Conservation (phyloP, 1,140 invertebrate genomes). For the Nylanderia fulva region DNA sequence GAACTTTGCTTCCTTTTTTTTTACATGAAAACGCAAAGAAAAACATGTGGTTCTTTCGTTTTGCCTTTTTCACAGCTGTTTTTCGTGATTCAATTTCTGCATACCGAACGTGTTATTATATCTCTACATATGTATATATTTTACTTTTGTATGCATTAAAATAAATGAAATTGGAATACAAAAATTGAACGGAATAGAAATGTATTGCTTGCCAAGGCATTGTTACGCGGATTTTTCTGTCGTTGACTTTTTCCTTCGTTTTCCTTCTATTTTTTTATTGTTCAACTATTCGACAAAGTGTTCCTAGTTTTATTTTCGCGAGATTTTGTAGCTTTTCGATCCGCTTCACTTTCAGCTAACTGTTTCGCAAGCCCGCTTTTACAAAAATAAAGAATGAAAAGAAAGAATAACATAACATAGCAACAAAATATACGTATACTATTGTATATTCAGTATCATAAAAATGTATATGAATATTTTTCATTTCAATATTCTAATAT, state of each 20-base stretch:
- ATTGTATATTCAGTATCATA: not conserved
- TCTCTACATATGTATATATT: not conserved
- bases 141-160: slow-evolving; percentile 12
- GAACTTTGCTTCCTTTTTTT: not conserved
- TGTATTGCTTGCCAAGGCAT: slow-evolving; percentile 14
- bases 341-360: slow-evolving; percentile 28
- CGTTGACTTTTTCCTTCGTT: not conserved
- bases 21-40: not conserved
- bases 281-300: slow-evolving; percentile 8
- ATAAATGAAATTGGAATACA: slow-evolving; percentile 35
- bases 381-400: not conserved
- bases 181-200: slow-evolving; percentile 28
- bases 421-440: not conserved
- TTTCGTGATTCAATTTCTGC: slow-evolving; percentile 23
- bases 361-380: not conserved
- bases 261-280: slow-evolving; percentile 9
- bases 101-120: not conserved
- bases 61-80: not conserved
- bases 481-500: not conserved
- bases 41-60: not conserved
- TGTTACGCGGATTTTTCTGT: slow-evolving; percentile 2
- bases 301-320: slow-evolving; percentile 23
- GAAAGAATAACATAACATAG: not conserved
- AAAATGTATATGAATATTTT: not conserved
- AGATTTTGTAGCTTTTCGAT: slow-evolving; percentile 33